Base-by-base conservation (phyloP, 2,113 vertebrate genomes). In the Lophotis ruficrista region DNA sequence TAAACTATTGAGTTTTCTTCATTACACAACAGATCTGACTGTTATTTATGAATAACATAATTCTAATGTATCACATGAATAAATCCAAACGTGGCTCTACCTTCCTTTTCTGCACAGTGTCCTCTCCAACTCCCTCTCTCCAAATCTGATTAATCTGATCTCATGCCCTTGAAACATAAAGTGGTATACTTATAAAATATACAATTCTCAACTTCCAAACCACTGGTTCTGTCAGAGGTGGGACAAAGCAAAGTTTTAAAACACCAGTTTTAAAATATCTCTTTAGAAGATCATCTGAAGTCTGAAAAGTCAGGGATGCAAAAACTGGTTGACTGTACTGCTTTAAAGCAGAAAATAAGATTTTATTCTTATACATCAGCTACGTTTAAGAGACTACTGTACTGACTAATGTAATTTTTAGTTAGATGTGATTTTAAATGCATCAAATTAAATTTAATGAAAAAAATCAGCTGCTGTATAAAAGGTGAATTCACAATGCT, bases 81-180 rank as follows among this genome's bases (percentile, higher is more conserved):
- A 81, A 94, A 88, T 88, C 54, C n/a, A 92, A 75, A 88, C 1
- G 6, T 24, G 37, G 25, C 31, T 94, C 91, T 62, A 82, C 68
- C 35, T 83, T 87, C 64, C 41, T 54, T n/a, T 88, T 62, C 56
- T 9, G 14, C 17, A 80, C 30, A 77, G 38, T 24, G 89, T 57
- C 3, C 86, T 33, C 62, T 71, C 35, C 56, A 86, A 30, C 14
- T n/a, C 22, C 38, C 47, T 70, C 56, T 43, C 24, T 60, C 20
- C 51, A 94, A 93, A 94, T 48, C 60, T 88, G 82, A 92, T 54
- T 85, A 83, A 69, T 51, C 4, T 86, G 48, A 83, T 82, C 78
- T 82, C 66, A 18, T 16, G 8, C 38, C 53, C 41, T 82, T 38
- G 7, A 45, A 47, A 85, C 45, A 91, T 31, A 76, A 90, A 62